Evolutionary conservation across 1,140 invertebrate genomes (phyloP).

Genomic region (Ceratina calcarata): DNA sequence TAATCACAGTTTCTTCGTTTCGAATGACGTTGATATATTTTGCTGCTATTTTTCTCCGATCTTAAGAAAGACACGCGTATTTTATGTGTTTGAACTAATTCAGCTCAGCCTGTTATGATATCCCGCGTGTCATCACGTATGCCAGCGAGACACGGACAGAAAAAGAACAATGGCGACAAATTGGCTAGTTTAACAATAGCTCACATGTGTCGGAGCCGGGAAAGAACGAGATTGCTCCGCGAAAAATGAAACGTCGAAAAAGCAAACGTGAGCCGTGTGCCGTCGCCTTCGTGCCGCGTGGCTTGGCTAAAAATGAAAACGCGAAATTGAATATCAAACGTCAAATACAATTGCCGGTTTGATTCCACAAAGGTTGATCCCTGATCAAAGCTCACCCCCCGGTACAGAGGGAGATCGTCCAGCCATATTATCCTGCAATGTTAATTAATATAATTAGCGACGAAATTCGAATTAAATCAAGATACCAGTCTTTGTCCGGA

Average conservation of each 20-base stretch:
- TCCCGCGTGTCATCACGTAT: not conserved
- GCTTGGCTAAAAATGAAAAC: conserved; percentile 6
- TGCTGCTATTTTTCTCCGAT: no score
- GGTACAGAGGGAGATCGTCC: conserved; percentile 29
- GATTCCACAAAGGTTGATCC: conserved; percentile 30
- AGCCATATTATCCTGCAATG: conserved; percentile 19
- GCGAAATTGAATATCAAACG: conserved; percentile 18
- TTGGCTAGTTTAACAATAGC: conserved; percentile 6
- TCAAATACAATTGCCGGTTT: conserved; percentile 28
- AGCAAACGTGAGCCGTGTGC: not conserved
- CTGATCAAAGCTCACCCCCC: conserved; percentile 25
- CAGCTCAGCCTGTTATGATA: no score
- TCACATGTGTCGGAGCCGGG: not conserved
- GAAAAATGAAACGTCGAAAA: not conserved
- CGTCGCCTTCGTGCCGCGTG: not conserved
- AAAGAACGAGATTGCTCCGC: not conserved
- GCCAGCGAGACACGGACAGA: not conserved
- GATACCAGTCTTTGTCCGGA: conserved; percentile 28
- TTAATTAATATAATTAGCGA: conserved; percentile 48
- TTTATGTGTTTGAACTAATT: not conserved
- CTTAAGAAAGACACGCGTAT: no score
- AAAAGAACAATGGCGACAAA: not conserved
- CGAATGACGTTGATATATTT: no score
- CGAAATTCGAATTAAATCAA: conserved; percentile 41
- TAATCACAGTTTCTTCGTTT: no score